Conservation (phyloP, 2,113 vertebrate species). For the Dunckerocampus dactyliophorus region DNA sequence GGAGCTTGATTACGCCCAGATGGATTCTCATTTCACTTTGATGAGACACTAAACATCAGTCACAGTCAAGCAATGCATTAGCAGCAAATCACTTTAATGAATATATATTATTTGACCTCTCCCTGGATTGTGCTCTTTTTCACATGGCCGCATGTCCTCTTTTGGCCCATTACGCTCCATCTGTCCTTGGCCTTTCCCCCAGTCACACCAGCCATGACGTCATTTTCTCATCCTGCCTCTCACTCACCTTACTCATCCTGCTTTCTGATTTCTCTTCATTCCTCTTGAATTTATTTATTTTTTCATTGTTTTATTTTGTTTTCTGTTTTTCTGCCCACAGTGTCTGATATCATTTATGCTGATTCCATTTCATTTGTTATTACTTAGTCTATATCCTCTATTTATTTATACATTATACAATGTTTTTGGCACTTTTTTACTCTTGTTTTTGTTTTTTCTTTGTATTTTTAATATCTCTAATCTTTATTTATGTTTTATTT, state of each 20-base stretch:
- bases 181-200: slow-evolving; percentile 57
- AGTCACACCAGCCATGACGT: slow-evolving; percentile 56
- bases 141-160: slow-evolving; percentile 20
- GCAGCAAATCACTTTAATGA: slow-evolving; percentile 68
- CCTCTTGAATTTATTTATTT: neutral
- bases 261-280: slow-evolving; percentile 12
- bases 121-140: slow-evolving; percentile 57
- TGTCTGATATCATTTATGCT: too few species aligned
- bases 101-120: slow-evolving; percentile 73
- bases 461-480: too few species aligned
- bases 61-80: slow-evolving; percentile 65
- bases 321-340: too few species aligned
- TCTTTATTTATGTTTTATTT: too few species aligned
- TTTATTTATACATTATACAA: too few species aligned
- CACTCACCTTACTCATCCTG: slow-evolving; percentile 15
- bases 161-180: slow-evolving; percentile 51
- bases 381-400: too few species aligned
- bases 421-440: too few species aligned
- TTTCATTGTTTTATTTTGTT: neutral
- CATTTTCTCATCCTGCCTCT: slow-evolving; percentile 27
- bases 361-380: too few species aligned
- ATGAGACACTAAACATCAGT: slow-evolving; percentile 71
- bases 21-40: slow-evolving; percentile 67
- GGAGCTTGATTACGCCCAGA: slow-evolving; percentile 67
- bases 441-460: too few species aligned